Evolutionary conservation across 2,888 invertebrate species (phyloP).

Genomic region (Petrolisthes manimaculis): DNA sequence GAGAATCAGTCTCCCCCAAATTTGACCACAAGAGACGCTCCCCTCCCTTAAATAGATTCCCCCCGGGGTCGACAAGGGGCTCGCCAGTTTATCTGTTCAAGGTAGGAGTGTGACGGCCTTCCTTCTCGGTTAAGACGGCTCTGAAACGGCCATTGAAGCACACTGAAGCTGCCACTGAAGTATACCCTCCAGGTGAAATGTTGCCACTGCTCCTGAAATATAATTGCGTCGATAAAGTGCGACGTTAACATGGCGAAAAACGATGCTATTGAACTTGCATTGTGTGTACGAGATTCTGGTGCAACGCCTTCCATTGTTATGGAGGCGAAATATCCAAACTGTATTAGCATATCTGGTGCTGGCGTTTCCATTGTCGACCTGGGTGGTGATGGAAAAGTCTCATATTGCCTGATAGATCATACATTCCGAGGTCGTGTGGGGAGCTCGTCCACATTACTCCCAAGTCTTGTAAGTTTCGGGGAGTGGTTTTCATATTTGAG

Average conservation of each 20-base stretch:
- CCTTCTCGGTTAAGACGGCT: background rate
- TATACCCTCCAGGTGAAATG: conserved; percentile 32
- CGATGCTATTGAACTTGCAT: conserved; percentile 60
- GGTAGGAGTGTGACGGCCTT: background rate
- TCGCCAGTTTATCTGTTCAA: background rate
- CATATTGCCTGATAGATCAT: conserved; percentile 46
- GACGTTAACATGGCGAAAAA: conserved; percentile 59
- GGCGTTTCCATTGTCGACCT: conserved; percentile 46
- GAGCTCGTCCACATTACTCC: too few relatives aligned
- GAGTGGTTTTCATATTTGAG: too few relatives aligned
- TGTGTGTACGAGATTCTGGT: conserved; percentile 48
- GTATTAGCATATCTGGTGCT: conserved; percentile 54
- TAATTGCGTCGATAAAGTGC: conserved; percentile 59
- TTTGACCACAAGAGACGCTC: too few relatives aligned
- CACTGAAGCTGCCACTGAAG: conserved; percentile 26
- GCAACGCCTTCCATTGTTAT: conserved; percentile 58
- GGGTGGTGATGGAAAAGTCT: conserved; percentile 43
- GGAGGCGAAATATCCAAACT: conserved; percentile 50
- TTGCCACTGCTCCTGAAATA: conserved; percentile 40
- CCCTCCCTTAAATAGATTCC: background rate
- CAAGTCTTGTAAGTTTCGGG: too few relatives aligned
- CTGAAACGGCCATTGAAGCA: conserved; percentile 3
- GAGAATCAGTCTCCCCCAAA: too few relatives aligned
- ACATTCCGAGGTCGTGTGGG: conserved; percentile 29
- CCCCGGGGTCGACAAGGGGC: background rate